Evolutionary conservation across 2,113 vertebrate species (phyloP).

Genomic region (Opisthocomus hoazin): DNA sequence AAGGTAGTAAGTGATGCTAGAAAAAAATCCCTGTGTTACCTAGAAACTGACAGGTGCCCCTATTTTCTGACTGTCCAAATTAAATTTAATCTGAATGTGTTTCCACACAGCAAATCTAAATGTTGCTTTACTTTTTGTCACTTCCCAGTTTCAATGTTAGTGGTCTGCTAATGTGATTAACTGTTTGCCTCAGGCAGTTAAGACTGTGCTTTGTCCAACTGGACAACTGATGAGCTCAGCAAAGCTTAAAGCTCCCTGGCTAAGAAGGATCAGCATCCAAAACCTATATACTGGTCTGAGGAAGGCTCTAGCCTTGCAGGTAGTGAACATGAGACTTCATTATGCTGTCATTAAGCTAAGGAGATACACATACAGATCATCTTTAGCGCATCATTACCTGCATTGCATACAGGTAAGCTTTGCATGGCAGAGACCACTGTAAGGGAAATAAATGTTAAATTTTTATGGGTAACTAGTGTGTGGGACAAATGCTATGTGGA

Average conservation of each 20-base stretch:
- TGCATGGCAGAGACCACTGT: not conserved
- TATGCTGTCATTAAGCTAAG: not conserved
- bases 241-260: constrained; percentile 60
- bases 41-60: constrained; percentile 51
- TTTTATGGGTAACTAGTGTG: not conserved
- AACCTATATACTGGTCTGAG: constrained; percentile 5
- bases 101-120: constrained; percentile 7
- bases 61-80: constrained; percentile 64
- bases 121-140: constrained; percentile 38
- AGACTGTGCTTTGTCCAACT: constrained; percentile 66
- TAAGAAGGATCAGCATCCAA: constrained; percentile 60
- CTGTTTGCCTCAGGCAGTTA: constrained; percentile 67
- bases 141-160: constrained; percentile 41
- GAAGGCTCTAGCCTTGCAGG: not conserved
- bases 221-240: constrained; percentile 70
- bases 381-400: not conserved
- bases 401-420: not conserved
- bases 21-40: constrained; percentile 61
- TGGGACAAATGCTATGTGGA: not conserved
- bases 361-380: not conserved
- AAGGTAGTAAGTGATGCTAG: constrained; percentile 61
- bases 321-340: not conserved
- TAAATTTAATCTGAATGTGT: constrained; percentile 58
- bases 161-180: constrained; percentile 62
- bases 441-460: not conserved